Percentiles rank a stretch among this genome's conserved stretches.
Conservation (phyloP, 1,140 invertebrate species). For the Drosophila aff. region DNA sequence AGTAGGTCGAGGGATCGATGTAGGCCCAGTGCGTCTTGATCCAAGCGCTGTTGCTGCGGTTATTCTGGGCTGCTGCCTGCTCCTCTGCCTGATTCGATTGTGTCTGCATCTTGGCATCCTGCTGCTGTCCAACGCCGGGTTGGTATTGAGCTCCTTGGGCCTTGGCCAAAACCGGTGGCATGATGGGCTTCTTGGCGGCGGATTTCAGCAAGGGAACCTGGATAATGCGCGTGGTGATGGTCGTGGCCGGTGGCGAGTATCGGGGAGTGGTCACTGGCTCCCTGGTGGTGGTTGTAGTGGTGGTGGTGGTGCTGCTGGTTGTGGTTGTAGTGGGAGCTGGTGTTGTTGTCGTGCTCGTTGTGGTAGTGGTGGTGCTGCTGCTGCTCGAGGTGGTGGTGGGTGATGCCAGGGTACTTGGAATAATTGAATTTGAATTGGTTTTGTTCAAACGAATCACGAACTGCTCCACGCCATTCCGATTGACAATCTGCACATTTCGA, state of each 20-base stretch:
- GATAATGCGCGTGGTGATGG: conserved; percentile 79
- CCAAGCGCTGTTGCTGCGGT: conserved; percentile 69
- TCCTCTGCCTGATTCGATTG: conserved; percentile 11
- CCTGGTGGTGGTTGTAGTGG: conserved; percentile 15
- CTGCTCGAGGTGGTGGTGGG: conserved; percentile 1
- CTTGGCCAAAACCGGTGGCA: conserved; percentile 81
- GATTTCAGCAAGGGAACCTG: conserved; percentile 80
- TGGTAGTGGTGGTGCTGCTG: conserved; percentile 17
- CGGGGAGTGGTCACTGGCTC: conserved; percentile 19
- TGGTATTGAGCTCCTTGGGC: conserved; percentile 51
- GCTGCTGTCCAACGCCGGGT: conserved; percentile 21
- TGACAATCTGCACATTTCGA: conserved; percentile 70
- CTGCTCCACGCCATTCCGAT: conserved; percentile 73
- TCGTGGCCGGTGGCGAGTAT: conserved; percentile 29
- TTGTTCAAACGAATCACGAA: conserved; percentile 73
- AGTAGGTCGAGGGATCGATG: conserved; percentile 88
- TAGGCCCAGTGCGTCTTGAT: conserved; percentile 87
- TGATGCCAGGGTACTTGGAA: background rate
- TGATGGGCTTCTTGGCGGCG: conserved; percentile 79
- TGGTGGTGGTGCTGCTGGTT: conserved; percentile 10
- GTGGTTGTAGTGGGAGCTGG: conserved; percentile 27
- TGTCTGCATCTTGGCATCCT: conserved; percentile 21
- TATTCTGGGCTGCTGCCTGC: background rate
- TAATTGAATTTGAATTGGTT: conserved; percentile 25
- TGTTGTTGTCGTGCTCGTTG: conserved; percentile 26